Conservation (phyloP, 1,140 invertebrate genomes). For the Sminthurides bifidus region DNA sequence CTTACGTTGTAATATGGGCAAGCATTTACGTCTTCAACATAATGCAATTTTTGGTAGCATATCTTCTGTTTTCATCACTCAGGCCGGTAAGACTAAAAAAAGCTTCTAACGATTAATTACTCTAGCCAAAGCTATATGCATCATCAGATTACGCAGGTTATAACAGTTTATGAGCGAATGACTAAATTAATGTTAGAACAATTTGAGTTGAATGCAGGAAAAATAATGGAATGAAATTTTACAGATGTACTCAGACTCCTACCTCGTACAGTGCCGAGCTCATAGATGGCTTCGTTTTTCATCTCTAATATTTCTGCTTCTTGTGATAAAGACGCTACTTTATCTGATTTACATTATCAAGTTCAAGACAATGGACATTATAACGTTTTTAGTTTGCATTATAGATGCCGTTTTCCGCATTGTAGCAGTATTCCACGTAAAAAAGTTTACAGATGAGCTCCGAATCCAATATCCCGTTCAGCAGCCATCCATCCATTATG, state of each 20-base stretch:
- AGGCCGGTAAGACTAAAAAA: slow-evolving; percentile 4
- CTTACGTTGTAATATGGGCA: neutral
- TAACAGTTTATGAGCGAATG: neutral
- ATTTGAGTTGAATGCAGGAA: neutral
- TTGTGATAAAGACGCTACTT: neutral
- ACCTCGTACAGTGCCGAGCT: neutral
- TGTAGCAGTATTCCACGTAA: neutral
- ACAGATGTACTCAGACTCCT: neutral
- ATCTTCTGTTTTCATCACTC: neutral
- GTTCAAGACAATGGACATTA: neutral
- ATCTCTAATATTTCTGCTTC: neutral
- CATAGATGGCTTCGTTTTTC: neutral
- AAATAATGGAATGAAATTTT: neutral
- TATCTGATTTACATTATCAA: slow-evolving; percentile 1
- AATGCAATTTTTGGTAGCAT: neutral
- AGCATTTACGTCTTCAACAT: neutral
- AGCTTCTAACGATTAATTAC: too few species aligned
- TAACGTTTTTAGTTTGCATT: neutral
- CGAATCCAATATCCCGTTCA: neutral
- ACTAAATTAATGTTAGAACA: neutral
- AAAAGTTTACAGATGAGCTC: neutral
- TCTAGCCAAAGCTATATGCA: too few species aligned
- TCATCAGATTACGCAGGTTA: too few species aligned
- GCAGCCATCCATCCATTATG: neutral
- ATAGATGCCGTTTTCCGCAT: neutral